phyloP scores from a whole-genome alignment of 2,797 vertebrate species.

The Emys orbicularis region DNA sequence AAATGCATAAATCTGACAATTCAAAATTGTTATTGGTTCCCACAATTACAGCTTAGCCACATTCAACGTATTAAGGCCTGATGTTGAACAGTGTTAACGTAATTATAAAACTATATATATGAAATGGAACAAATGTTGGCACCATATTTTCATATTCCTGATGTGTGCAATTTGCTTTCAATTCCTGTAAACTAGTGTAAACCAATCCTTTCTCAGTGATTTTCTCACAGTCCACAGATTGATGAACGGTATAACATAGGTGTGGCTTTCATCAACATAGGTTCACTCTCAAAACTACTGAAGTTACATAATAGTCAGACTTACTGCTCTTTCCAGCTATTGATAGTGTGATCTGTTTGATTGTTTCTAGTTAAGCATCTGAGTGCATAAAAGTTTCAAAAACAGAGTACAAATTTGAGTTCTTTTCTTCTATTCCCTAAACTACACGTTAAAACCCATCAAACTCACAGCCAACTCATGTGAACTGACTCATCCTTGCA shows the following conservation, averaged over 20 bases:
- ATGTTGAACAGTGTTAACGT: background rate
- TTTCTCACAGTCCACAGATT: background rate
- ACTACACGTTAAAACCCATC: background rate
- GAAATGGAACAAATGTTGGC: background rate
- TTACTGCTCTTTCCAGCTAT: background rate
- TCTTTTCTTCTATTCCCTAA: background rate
- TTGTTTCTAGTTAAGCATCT: background rate
- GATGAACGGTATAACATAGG: background rate
- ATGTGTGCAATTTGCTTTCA: background rate
- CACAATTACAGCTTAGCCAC: rapidly evolving
- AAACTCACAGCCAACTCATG: background rate
- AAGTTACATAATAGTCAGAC: background rate
- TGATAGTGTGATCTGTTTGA: background rate
- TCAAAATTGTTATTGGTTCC: background rate
- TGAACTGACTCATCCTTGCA: background rate
- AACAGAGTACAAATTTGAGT: background rate
- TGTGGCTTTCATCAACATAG: background rate
- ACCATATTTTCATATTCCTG: background rate
- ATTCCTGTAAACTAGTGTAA: background rate
- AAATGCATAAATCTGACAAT: background rate
- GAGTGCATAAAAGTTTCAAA: rapidly evolving
- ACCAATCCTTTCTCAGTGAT: rapidly evolving
- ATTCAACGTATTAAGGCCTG: background rate
- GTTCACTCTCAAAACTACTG: background rate
- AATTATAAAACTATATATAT: background rate